phyloP scores from a whole-genome alignment of 2,797 vertebrate species.

The Myotis planiceps region DNA sequence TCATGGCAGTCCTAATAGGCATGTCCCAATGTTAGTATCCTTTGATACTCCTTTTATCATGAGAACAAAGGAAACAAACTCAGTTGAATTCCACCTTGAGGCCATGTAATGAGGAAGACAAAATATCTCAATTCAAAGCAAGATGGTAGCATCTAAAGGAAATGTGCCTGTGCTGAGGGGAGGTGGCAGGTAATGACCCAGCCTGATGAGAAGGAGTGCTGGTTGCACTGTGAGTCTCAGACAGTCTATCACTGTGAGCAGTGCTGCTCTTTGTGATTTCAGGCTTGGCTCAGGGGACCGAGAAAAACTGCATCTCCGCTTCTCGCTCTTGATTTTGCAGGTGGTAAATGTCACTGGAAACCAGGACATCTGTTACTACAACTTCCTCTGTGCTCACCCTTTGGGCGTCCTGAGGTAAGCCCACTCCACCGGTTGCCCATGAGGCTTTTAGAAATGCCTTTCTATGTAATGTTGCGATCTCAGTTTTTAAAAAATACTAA shows the following conservation, averaged over 20 bases:
- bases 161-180: too few relatives aligned
- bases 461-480: background rate
- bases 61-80: background rate
- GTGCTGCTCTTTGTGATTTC: background rate
- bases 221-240: background rate
- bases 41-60: background rate
- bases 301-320: background rate
- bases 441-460: background rate
- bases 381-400: constrained; percentile 90
- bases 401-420: constrained; percentile 88
- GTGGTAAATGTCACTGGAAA: constrained; percentile 90
- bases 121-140: background rate
- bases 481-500: background rate
- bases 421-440: background rate
- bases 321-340: constrained; percentile 77
- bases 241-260: background rate
- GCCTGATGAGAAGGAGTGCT: background rate
- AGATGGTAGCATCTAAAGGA: background rate
- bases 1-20: background rate
- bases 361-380: constrained; percentile 92
- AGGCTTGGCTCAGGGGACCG: background rate
- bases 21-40: background rate
- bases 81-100: background rate
- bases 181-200: background rate
- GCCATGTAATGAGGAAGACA: background rate